Evolutionary conservation across 2,888 invertebrate genomes (phyloP).

Genomic region (Cordilura impudica): DNA sequence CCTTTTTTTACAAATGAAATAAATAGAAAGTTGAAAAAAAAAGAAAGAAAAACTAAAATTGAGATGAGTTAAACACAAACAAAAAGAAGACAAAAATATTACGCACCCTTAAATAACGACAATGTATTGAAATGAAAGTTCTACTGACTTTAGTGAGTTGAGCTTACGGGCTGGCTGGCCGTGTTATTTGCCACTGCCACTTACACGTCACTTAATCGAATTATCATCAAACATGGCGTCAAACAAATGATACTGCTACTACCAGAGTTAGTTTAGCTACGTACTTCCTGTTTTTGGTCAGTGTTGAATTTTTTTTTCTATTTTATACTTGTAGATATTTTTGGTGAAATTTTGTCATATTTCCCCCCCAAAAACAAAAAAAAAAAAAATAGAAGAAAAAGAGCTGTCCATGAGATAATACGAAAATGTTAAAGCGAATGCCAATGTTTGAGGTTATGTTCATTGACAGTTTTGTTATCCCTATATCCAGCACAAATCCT

Average conservation of each 20-base stretch:
- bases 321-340: neutral
- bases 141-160: constrained; percentile 8
- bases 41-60: constrained; percentile 32
- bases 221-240: constrained; percentile 75
- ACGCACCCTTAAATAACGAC: constrained; percentile 56
- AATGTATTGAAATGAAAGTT: constrained; percentile 21
- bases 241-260: constrained; percentile 68
- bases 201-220: constrained; percentile 74
- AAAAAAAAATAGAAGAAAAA: neutral
- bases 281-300: constrained; percentile 54
- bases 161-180: constrained; percentile 19
- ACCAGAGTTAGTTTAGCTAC: constrained; percentile 49
- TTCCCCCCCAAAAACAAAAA: neutral
- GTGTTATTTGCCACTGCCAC: constrained; percentile 51
- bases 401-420: constrained; percentile 21
- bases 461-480: constrained; percentile 74
- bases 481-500: constrained; percentile 70
- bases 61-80: constrained; percentile 42
- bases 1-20: constrained; percentile 29
- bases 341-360: constrained; percentile 1
- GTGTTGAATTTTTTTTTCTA: constrained; percentile 16
- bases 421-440: constrained; percentile 48
- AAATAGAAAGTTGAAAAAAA: constrained; percentile 2
- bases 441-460: constrained; percentile 71
- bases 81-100: constrained; percentile 5